Base-by-base conservation (phyloP, 1,140 invertebrate species). In the Drosophila jambulina region DNA sequence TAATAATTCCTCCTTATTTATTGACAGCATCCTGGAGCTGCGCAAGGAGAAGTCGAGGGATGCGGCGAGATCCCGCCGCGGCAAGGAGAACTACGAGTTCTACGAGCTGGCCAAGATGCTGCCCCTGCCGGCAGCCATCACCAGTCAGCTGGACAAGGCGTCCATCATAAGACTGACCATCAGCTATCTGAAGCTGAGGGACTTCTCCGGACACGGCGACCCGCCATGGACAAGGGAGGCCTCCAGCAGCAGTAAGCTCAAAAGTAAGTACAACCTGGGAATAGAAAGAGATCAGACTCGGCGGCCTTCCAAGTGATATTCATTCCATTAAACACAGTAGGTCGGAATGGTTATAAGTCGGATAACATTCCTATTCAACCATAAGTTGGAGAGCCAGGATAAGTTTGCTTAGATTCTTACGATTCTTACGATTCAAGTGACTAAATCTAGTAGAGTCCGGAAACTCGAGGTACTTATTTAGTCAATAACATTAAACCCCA, bases 21-120 rank as follows among this genome's bases (percentile, higher is more conserved):
- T 92, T 95, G 96, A 93, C 96, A 99, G 98, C 93, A 99, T 99
- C 91, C 95, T 99, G 91, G 98, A 99, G 94, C 94, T 99, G 68
- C 95, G 98, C 70, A 99, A 99, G 94, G 98, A 99, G 93, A 99
- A 99, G 93, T 98, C 97, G 48, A 95, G 98, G 84, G 98, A 99
- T 93, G 98, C 98, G 38, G 99, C 99, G 2, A 94, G 98, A 53
- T 98, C 97, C 9, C 94, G 99, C 38, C 95, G 98, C 40, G 98
- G 98, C 27, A 99, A 99, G 91, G 99, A 99, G 94, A 99, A 99
- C 94, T 99, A 97, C 93, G 98, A 99, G 94, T 99, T 99, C 94
- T 99, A 99, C 94, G 98, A 99, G 94, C 94, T 99, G 93, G 98
- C 98, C 70, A 99, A 99, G 94, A 97, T 99, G 96, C 94, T 99